Percentiles rank a stretch among this genome's conserved stretches.
Evolutionary conservation across 2,888 invertebrate species (phyloP).

Genomic region (Eupithecia pulchellata): DNA sequence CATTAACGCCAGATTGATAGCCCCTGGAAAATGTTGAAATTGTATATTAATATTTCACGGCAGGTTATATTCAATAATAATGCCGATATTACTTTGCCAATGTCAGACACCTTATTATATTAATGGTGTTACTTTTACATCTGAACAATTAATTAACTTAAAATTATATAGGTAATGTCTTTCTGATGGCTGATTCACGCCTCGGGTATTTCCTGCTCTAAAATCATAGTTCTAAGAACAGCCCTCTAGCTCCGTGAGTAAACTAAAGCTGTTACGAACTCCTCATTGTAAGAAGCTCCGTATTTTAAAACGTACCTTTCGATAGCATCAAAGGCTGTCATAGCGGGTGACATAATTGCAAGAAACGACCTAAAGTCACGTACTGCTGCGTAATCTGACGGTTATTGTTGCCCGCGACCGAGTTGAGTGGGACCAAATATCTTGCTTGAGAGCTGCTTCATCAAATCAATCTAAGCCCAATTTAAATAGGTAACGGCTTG

Average conservation of each 20-base stretch:
- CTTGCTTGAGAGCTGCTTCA: slow-evolving; percentile 57
- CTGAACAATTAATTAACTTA: background rate
- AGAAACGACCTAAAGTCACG: slow-evolving; percentile 64
- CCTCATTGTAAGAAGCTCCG: slow-evolving; percentile 27
- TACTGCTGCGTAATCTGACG: slow-evolving; percentile 62
- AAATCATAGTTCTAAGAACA: slow-evolving; percentile 4
- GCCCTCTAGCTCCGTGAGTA: slow-evolving; percentile 3
- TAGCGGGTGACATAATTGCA: slow-evolving; percentile 62
- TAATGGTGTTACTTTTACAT: slow-evolving; percentile 2
- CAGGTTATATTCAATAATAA: slow-evolving; percentile 77
- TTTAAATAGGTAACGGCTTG: slow-evolving; percentile 81
- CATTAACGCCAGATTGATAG: slow-evolving; percentile 82
- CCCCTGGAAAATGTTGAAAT: slow-evolving; percentile 77
- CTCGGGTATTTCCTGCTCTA: slow-evolving; percentile 3
- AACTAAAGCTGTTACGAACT: slow-evolving; percentile 27
- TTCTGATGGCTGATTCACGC: background rate
- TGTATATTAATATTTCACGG: slow-evolving; percentile 81
- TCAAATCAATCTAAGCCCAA: slow-evolving; percentile 75
- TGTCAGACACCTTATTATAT: slow-evolving; percentile 47
- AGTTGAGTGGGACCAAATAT: slow-evolving; percentile 52
- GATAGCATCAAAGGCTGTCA: slow-evolving; percentile 51
- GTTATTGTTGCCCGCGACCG: slow-evolving; percentile 60
- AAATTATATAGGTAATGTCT: background rate
- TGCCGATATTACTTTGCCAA: slow-evolving; percentile 46
- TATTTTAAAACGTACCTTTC: slow-evolving; percentile 40